Conservation (phyloP, 2,888 invertebrate genomes). For the Ethmia dodecea region DNA sequence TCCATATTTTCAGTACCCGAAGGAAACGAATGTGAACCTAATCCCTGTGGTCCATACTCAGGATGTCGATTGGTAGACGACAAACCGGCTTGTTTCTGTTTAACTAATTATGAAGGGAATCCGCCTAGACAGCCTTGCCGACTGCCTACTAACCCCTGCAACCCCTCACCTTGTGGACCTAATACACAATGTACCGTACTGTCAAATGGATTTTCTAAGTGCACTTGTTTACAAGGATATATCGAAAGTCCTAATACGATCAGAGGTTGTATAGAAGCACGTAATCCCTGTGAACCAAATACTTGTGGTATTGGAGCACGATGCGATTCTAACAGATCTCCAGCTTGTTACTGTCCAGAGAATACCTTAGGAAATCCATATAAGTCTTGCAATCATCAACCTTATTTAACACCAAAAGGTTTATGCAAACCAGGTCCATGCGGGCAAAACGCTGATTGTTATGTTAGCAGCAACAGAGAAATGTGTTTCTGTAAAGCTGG, state of each 20-base stretch:
- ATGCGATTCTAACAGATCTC: slow-evolving; percentile 87
- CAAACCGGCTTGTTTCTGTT: slow-evolving; percentile 90
- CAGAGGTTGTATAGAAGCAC: slow-evolving; percentile 87
- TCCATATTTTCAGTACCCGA: slow-evolving; percentile 84
- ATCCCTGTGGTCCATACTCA: slow-evolving; percentile 90
- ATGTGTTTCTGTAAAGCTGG: slow-evolving; percentile 89
- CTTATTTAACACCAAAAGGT: slow-evolving; percentile 72
- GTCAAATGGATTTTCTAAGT: slow-evolving; percentile 89
- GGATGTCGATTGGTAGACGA: slow-evolving; percentile 87
- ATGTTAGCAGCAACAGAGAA: slow-evolving; percentile 88
- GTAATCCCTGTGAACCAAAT: slow-evolving; percentile 89
- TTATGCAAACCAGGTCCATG: slow-evolving; percentile 91
- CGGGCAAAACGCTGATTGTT: slow-evolving; percentile 89
- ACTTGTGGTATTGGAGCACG: slow-evolving; percentile 87
- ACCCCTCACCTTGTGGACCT: slow-evolving; percentile 91
- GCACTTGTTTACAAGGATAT: slow-evolving; percentile 89
- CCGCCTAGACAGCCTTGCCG: slow-evolving; percentile 85
- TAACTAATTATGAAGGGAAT: slow-evolving; percentile 91
- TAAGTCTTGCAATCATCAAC: slow-evolving; percentile 81
- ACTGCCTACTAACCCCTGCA: slow-evolving; percentile 87
- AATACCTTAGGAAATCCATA: slow-evolving; percentile 90
- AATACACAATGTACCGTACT: slow-evolving; percentile 90
- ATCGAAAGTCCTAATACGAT: slow-evolving; percentile 93
- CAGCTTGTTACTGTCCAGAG: slow-evolving; percentile 92
- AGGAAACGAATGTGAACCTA: slow-evolving; percentile 89